Evolutionary conservation across 2,888 invertebrate genomes (phyloP), one percentile per base, ranked within the genome.

Genomic region (Scaptomyza parva): DNA sequence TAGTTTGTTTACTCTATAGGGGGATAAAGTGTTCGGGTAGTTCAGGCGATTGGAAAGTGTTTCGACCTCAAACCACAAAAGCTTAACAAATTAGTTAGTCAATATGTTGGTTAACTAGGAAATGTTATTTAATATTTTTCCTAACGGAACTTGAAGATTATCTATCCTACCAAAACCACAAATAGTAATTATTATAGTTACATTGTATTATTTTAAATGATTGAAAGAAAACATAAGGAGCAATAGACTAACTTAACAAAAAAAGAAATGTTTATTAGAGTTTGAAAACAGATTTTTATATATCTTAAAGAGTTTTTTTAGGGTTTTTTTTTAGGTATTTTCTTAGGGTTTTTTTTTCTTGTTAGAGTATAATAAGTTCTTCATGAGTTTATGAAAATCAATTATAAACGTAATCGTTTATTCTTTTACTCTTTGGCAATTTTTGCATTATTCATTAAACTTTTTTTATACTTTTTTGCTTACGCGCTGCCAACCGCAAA

Each of bases 401-500:
- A n/a, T n/a, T n/a, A n/a, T n/a, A n/a, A n/a, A n/a, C n/a, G 0
- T 2, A 28, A 12, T 9, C 9, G n/a, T 26, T 26, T 11, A n/a
- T 18, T 37, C 18, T 30, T 11, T 20, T 8, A 7, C 17, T 40
- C n/a, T 20, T 11, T 14, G 33, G 26, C 41, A 22, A 47, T 59
- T 52, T 52, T 62, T 7, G 35, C n/a, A 35, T 47, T 45, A 60
- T 40, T 66, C 73, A 72, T 76, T 14, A 6, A 30, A 35, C 8
- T 14, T 35, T 18, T 22, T 8, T 11, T 39, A 18, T 24, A 7
- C 6, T 1, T 24, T 20, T 30, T 43, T 59, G 54, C 45, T 43
- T 59, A 52, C 45, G 51, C 45, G 22, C 54, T 54, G 51, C 33
- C 41, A 54, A 63, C 64, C 73, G 43, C 77, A 60, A 61, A 47